phyloP scores from a whole-genome alignment of 2,888 invertebrate genomes.

The Calameuta pallipes region DNA sequence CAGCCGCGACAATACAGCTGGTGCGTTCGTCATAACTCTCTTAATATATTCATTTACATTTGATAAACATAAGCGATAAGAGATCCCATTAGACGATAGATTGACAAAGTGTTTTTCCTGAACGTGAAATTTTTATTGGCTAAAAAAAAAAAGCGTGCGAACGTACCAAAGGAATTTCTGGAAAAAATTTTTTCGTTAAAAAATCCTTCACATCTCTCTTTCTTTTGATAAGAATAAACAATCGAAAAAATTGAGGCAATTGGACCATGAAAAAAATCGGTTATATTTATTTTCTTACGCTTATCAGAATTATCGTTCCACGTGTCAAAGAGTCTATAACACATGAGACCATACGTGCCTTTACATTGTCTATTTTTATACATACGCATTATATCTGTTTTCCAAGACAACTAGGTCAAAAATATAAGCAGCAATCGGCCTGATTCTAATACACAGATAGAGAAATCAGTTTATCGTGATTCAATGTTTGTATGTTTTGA shows the following conservation, averaged over 20 bases:
- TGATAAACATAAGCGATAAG: neutral
- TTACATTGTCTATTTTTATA: neutral
- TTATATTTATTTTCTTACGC: neutral
- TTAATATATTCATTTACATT: neutral
- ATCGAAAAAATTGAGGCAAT: too few species aligned
- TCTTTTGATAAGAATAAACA: too few species aligned
- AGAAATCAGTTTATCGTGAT: neutral
- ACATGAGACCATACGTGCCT: neutral
- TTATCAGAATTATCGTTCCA: neutral
- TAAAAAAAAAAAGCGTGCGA: neutral
- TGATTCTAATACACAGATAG: neutral
- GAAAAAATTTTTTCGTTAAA: too few species aligned
- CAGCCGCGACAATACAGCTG: neutral
- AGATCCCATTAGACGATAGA: neutral
- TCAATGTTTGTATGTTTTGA: slow-evolving; percentile 49
- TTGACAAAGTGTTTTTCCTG: neutral
- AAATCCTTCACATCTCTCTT: too few species aligned
- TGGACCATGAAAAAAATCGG: neutral
- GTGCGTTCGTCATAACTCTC: neutral
- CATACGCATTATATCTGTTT: neutral
- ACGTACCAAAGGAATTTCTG: too few species aligned
- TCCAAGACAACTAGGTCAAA: too few species aligned
- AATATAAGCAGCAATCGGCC: too few species aligned
- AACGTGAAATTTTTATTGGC: neutral
- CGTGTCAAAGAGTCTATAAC: neutral